A percentile compares a stretch with the other conserved stretches of the same genome.
These are phyloP conservation scores for Ennomos fuscantarius DNA, from an alignment of 2,888 invertebrate species.

Conservation along the genomic window DNA sequence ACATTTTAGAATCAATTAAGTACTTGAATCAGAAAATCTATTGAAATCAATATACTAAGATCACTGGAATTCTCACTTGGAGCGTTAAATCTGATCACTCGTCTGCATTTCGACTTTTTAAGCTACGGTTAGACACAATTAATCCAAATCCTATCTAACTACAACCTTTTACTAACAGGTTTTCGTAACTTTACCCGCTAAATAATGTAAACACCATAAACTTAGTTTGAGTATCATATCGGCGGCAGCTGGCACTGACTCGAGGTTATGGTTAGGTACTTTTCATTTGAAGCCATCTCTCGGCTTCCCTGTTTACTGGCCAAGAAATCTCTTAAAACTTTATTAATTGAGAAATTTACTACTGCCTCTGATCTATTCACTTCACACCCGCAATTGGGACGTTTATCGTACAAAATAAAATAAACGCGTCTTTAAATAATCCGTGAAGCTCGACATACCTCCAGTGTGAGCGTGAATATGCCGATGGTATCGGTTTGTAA, in stretches of 20 bases:
- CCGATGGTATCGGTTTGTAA: conserved; percentile 43
- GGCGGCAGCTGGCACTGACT: conserved; percentile 24
- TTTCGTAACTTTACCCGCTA: conserved; percentile 32
- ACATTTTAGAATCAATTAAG: too few species aligned
- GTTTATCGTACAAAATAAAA: conserved; percentile 33
- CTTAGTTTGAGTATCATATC: conserved; percentile 32
- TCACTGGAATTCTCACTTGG: too few species aligned
- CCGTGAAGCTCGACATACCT: conserved; percentile 42
- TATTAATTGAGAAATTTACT: conserved; percentile 33
- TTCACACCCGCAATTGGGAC: conserved; percentile 31
- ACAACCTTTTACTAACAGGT: conserved; percentile 23
- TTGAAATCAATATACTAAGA: too few species aligned
- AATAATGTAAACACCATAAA: conserved; percentile 36
- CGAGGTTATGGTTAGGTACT: conserved; percentile 30
- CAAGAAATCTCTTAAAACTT: conserved; percentile 31
- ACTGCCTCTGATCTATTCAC: conserved; percentile 31
- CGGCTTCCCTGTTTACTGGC: conserved; percentile 30
- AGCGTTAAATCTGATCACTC: too few species aligned
- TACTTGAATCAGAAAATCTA: too few species aligned
- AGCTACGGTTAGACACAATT: not conserved
- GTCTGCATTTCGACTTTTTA: too few species aligned
- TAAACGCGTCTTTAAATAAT: conserved; percentile 44
- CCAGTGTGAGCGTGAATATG: conserved; percentile 50
- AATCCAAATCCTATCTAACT: conserved; percentile 7
- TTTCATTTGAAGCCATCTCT: conserved; percentile 26